phyloP scores from a whole-genome alignment of 2,888 invertebrate genomes.

The Phlogophora meticulosa region DNA sequence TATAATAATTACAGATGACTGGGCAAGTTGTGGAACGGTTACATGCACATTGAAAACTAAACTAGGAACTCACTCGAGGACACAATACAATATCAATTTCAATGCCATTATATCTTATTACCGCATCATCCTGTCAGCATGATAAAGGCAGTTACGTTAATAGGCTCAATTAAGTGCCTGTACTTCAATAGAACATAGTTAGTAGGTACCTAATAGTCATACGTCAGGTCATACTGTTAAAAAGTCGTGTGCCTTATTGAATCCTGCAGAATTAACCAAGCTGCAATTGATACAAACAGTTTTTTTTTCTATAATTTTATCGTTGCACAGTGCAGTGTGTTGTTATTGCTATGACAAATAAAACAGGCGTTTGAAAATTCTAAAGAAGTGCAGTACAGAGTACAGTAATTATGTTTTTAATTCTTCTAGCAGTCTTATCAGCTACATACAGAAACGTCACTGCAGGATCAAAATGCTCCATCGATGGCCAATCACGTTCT shows the following conservation, averaged over 20 bases:
- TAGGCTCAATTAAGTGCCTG: slow-evolving; percentile 11
- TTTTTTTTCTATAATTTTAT: background rate
- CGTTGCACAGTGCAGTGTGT: background rate
- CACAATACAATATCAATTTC: slow-evolving; percentile 7
- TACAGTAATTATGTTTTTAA: slow-evolving; percentile 33
- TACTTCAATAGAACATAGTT: background rate
- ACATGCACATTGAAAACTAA: background rate
- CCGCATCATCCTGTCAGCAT: slow-evolving; percentile 33
- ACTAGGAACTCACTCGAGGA: slow-evolving; percentile 5
- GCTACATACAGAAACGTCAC: slow-evolving; percentile 4
- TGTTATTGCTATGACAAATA: slow-evolving; percentile 4
- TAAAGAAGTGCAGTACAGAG: background rate
- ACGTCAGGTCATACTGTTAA: background rate
- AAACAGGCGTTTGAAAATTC: slow-evolving; percentile 24
- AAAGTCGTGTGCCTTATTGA: background rate
- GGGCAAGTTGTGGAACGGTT: background rate
- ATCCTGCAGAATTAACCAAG: background rate
- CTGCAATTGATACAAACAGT: background rate
- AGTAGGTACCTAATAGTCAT: background rate
- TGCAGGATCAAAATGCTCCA: slow-evolving; percentile 72
- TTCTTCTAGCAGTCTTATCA: slow-evolving; percentile 26
- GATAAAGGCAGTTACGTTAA: slow-evolving; percentile 38
- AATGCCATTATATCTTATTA: slow-evolving; percentile 20
- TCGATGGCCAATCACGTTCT: slow-evolving; percentile 56
- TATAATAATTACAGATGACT: too few relatives aligned